phyloP scores from a whole-genome alignment of 2,797 vertebrate species.

The Fringilla coelebs region DNA sequence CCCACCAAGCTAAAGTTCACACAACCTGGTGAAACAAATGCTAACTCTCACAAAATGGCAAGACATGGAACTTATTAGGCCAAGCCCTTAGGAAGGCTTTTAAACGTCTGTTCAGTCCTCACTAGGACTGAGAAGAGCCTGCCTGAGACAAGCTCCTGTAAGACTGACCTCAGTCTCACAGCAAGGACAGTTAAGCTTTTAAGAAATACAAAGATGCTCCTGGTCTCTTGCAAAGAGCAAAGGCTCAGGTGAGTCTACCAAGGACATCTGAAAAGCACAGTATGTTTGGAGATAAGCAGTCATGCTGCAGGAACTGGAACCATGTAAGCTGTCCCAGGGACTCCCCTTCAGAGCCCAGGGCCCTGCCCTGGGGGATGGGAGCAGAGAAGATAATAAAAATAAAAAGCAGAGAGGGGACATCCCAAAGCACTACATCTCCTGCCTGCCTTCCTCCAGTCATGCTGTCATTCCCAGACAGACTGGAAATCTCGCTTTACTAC shows the following conservation, averaged over 20 bases:
- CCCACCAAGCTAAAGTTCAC: not conserved
- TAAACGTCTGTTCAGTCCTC: not conserved
- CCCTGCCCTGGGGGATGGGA: not conserved
- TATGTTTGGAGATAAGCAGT: not conserved
- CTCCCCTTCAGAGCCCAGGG: not conserved
- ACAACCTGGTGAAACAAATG: not conserved
- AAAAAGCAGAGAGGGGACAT: not conserved
- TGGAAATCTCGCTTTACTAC: slow-evolving; percentile 7
- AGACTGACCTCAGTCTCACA: not conserved
- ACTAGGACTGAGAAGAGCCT: not conserved
- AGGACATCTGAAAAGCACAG: not conserved
- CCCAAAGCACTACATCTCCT: not conserved
- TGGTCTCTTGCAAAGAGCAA: not conserved
- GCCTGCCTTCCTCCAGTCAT: not conserved
- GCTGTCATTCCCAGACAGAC: not conserved
- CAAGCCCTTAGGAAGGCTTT: not conserved
- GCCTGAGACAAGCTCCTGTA: not conserved
- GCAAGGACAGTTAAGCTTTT: not conserved
- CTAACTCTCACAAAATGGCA: not conserved
- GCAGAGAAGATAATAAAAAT: not conserved
- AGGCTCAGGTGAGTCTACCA: not conserved
- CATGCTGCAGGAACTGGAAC: not conserved
- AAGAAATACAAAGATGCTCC: not conserved
- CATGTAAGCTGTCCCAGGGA: not conserved
- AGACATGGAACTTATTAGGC: not conserved